phyloP scores from a whole-genome alignment of 1,140 invertebrate species.

The Aphelenchoides besseyi region DNA sequence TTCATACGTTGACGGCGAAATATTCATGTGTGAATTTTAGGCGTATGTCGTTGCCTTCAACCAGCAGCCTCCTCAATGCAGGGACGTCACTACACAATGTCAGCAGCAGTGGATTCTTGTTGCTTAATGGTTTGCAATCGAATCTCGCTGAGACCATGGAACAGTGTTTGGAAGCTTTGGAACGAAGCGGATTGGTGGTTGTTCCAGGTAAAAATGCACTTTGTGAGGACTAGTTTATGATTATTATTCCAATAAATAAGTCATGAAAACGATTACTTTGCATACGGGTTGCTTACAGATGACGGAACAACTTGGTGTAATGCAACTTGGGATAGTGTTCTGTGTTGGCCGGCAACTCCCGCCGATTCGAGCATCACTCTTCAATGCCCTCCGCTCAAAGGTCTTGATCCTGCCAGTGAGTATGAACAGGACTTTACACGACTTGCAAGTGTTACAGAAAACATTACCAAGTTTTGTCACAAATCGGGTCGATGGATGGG shows the following conservation, averaged over 20 bases:
- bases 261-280: neutral
- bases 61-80: neutral
- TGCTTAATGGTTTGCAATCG: slow-evolving; percentile 41
- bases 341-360: slow-evolving; percentile 76
- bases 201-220: neutral
- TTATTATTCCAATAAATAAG: neutral
- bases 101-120: slow-evolving; percentile 33
- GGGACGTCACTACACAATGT: slow-evolving; percentile 15
- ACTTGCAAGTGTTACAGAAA: slow-evolving; percentile 67
- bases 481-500: slow-evolving; percentile 74
- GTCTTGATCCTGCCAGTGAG: slow-evolving; percentile 74
- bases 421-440: neutral
- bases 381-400: slow-evolving; percentile 72
- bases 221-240: neutral
- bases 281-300: slow-evolving; percentile 20
- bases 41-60: slow-evolving; percentile 3
- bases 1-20: too few species aligned
- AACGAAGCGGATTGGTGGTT: slow-evolving; percentile 13
- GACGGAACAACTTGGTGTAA: slow-evolving; percentile 66
- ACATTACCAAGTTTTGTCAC: slow-evolving; percentile 73
- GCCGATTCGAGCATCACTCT: slow-evolving; percentile 69
- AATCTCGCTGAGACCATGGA: slow-evolving; percentile 50
- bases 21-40: slow-evolving; percentile 25
- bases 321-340: slow-evolving; percentile 72
- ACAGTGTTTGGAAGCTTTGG: slow-evolving; percentile 34